Base-by-base conservation (phyloP, 2,113 vertebrate species). In the Mus musculus region DNA sequence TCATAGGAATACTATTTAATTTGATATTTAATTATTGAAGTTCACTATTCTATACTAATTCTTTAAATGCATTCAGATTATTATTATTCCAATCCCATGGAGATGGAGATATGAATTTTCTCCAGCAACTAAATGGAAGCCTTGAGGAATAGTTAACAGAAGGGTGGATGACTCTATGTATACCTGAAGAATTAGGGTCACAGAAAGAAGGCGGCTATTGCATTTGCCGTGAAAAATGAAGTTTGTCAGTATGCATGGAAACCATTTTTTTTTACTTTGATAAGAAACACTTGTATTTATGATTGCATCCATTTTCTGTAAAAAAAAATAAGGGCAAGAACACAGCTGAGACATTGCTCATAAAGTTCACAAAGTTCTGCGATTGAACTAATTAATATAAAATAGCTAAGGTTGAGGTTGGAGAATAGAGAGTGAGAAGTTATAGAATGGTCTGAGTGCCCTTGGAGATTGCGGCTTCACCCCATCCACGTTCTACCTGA, bases 1-100 rank as follows among this genome's bases (percentile, higher is more conserved):
- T 6, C 42, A 91, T 71, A 94, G 76, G 92, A 95, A 94, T 85
- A 71, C 42, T 90, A 75, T 82, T 93, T 91, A 59, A 93, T 78
- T 87, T 77, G 9, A 49, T 94, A 75, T 92, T 69, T 88, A 85
- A 90, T 92, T 93, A 86, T n/a, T 33, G n/a, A 93, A 76, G n/a
- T 85, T 94, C 42, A 88, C 14, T 56, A 19, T 75, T 69, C 39
- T 22, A 33, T 36, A 33, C 42, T 33, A 90, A 46, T 89, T 87
- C 30, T 36, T 88, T 77, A 88, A 88, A 11, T 93, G 36, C 72
- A 71, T 92, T 75, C 52, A 93, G 82, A 71, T 91, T 52, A 10
- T n/a, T 20, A 65, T 88, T 67, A 73, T 72, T 67, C 20, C 46
- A 49, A 42, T 69, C 26, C n/a, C 75, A 16, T 36, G 14, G 12